Evolutionary conservation across 2,888 invertebrate species (phyloP), one percentile per base, ranked within the genome.

Genomic region (Drosophila formosana): DNA sequence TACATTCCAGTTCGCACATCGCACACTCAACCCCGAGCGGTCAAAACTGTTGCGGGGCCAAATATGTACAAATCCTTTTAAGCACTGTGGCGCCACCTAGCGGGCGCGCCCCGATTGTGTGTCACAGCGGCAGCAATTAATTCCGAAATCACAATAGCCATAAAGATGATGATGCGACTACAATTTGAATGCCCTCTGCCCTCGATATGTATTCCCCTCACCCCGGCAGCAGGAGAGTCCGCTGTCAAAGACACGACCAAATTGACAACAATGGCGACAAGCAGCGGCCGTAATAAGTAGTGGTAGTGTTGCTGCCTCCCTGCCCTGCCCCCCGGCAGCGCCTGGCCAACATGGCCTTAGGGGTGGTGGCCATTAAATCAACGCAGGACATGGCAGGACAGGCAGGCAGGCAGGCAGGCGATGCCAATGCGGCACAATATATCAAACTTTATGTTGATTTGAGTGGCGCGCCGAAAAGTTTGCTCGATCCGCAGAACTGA

Each of bases 391-490:
- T 72, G 63, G 68, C 71, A 67, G 77, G 67, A 70, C 45, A 25
- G 46, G 39, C 28, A 5, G 28, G 77, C 45, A 25, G 46, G 39
- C 28, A 5, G 28, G 77, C 62, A 45, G 51, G 51, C 73, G 66
- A 63, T 76, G 83, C 83, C 77, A 84, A 82, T 78, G 78, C 75
- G 75, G 66, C 83, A 83, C 88, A 88, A 85, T 85, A 88, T 85
- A 85, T 85, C 85, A 85, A 85, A 85, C 81, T 88, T 85, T 88
- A 85, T 85, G 85, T 88, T 85, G 85, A 85, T 85, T 85, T 88
- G 86, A 86, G 88, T 85, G 85, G 83, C 82, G 76, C 83, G 79
- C 78, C 83, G 49, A 64, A 81, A 85, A 87, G 68, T 78, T 86
- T 81, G 67, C 49, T 51, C 45, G 60, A 64, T 50, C 65, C 65